Evolutionary conservation across 2,888 invertebrate species (phyloP).

Genomic region (Stratiomys singularior): DNA sequence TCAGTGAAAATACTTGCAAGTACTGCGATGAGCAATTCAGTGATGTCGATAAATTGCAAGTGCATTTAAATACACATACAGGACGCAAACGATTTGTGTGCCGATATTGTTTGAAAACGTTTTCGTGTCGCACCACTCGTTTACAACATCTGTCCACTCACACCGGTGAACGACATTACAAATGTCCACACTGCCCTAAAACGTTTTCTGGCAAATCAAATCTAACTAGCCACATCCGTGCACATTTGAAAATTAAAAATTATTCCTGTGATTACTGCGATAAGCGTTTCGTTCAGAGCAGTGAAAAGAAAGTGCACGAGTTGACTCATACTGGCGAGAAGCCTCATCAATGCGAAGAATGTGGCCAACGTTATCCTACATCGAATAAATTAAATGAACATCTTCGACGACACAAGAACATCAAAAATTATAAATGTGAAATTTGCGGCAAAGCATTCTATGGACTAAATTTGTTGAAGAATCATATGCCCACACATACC

Average conservation of each 20-base stretch:
- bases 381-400: slow-evolving; percentile 59
- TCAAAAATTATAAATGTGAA: slow-evolving; percentile 58
- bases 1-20: slow-evolving; percentile 22
- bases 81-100: slow-evolving; percentile 25
- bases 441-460: slow-evolving; percentile 59
- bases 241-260: slow-evolving; percentile 37
- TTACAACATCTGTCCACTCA: slow-evolving; percentile 5
- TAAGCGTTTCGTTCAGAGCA: slow-evolving; percentile 57
- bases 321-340: slow-evolving; percentile 58
- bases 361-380: slow-evolving; percentile 59
- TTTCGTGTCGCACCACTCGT: not conserved
- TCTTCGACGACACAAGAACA: slow-evolving; percentile 59
- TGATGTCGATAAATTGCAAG: not conserved
- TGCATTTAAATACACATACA: slow-evolving; percentile 15
- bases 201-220: slow-evolving; percentile 46
- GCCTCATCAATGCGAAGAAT: slow-evolving; percentile 60
- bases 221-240: slow-evolving; percentile 31
- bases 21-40: slow-evolving; percentile 21
- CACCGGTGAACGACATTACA: slow-evolving; percentile 25
- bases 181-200: slow-evolving; percentile 38
- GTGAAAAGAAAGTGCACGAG: slow-evolving; percentile 57
- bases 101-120: slow-evolving; percentile 13
- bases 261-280: slow-evolving; percentile 54
- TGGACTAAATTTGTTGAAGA: slow-evolving; percentile 58
- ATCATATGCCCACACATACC: slow-evolving; percentile 60